phyloP scores from a whole-genome alignment of 2,797 vertebrate genomes.

The Phalanger gymnotis region DNA sequence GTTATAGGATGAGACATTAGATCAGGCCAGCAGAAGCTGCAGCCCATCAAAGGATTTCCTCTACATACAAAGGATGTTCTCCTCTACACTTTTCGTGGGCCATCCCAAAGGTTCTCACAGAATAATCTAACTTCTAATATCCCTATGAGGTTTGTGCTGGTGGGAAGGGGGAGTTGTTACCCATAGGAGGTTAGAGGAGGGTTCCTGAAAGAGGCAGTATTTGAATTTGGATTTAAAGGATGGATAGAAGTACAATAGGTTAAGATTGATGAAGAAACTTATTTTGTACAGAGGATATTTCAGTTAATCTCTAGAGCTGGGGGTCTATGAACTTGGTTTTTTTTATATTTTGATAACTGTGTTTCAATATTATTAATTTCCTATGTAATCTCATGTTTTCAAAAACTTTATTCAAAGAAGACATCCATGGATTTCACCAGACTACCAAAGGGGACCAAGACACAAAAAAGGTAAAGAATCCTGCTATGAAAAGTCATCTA shows the following conservation, averaged over 20 bases:
- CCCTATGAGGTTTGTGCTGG: neutral
- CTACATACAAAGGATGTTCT: no score
- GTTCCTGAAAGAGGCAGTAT: neutral
- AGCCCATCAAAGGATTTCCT: no score
- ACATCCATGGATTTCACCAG: neutral
- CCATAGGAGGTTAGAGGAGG: neutral
- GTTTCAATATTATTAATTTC: neutral
- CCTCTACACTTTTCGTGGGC: no score
- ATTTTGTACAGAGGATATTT: neutral
- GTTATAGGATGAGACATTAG: neutral
- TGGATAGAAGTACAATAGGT: neutral
- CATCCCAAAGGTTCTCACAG: constrained; percentile 9
- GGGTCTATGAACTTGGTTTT: neutral
- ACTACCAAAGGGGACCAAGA: neutral
- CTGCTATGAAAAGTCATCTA: neutral
- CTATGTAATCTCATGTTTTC: neutral
- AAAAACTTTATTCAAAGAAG: neutral
- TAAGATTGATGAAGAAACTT: neutral
- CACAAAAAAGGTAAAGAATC: neutral
- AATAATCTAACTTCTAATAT: neutral
- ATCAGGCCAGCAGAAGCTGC: no score
- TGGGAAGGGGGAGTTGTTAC: neutral
- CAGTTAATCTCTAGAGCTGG: neutral
- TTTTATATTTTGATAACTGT: neutral
- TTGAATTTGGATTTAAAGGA: neutral